phyloP scores from a whole-genome alignment of 2,888 invertebrate genomes.

The Hypomecis atomaria region DNA sequence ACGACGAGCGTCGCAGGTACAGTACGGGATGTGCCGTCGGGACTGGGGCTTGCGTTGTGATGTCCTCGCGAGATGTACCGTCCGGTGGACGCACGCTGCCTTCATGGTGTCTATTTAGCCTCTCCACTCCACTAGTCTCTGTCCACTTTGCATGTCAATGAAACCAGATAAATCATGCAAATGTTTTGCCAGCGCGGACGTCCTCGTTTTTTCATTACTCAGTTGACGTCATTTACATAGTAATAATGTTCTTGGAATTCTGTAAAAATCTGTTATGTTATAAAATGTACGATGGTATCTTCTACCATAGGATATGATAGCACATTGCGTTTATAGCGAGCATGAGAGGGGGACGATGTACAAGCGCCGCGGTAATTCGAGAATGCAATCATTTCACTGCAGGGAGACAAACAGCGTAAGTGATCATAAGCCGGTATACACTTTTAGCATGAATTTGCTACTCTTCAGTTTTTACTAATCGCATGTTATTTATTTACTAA shows the following conservation, averaged over 20 bases:
- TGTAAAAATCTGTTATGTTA: background rate
- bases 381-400: constrained; percentile 51
- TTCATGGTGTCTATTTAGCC: constrained; percentile 43
- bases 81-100: constrained; percentile 34
- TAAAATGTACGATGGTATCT: constrained; percentile 2
- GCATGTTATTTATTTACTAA: constrained; percentile 49
- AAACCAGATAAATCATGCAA: constrained; percentile 41
- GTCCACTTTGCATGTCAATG: constrained; percentile 56
- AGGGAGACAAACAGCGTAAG: constrained; percentile 61
- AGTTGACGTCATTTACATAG: constrained; percentile 13
- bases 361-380: constrained; percentile 33
- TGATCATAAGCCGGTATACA: constrained; percentile 79
- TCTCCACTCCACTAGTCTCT: constrained; percentile 22
- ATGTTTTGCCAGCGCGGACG: constrained; percentile 34
- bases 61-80: constrained; percentile 66
- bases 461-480: constrained; percentile 56
- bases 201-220: constrained; percentile 35
- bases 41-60: constrained; percentile 75
- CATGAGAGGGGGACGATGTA: constrained; percentile 49
- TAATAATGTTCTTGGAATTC: background rate
- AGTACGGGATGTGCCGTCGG: constrained; percentile 69
- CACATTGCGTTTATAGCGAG: constrained; percentile 49
- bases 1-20: constrained; percentile 70
- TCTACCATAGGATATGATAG: constrained; percentile 25
- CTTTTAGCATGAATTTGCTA: constrained; percentile 57